Evolutionary conservation across 1,140 invertebrate genomes (phyloP).

Genomic region (Leptinotarsa lineolata): DNA sequence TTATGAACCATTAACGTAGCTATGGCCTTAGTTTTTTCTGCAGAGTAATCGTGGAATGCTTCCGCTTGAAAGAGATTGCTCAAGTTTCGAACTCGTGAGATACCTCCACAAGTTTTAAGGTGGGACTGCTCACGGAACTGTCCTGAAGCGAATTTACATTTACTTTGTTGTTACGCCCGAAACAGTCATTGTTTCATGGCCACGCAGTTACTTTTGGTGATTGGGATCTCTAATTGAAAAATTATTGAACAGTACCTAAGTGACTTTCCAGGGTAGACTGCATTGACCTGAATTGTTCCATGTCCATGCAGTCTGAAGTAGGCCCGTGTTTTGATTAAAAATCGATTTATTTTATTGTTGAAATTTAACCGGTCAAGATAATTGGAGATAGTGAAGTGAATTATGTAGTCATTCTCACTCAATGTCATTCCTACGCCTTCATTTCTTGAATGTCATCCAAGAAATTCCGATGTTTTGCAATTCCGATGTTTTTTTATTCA

Average conservation of each 20-base stretch:
- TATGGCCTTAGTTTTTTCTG: no score
- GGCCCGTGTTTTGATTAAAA: no score
- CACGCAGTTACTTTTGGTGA: not conserved
- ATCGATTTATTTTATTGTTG: no score
- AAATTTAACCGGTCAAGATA: no score
- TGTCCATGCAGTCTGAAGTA: no score
- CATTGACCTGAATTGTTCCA: not conserved
- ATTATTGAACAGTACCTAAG: not conserved
- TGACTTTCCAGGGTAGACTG: not conserved
- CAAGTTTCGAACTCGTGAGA: not conserved
- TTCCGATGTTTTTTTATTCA: no score
- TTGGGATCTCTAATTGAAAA: not conserved
- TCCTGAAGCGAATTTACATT: not conserved
- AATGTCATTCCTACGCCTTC: no score
- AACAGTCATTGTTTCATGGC: not conserved
- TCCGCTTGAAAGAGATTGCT: not conserved
- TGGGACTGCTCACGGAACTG: conserved; percentile 4
- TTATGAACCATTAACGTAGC: no score
- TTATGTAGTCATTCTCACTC: no score
- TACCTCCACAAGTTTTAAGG: not conserved
- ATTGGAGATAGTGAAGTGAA: no score
- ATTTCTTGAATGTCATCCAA: no score
- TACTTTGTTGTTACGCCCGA: conserved; percentile 2
- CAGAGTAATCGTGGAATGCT: not conserved
- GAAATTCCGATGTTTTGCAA: no score